Evolutionary conservation across 2,888 invertebrate species (phyloP).

Genomic region (Drosophila pseudotakahashii): DNA sequence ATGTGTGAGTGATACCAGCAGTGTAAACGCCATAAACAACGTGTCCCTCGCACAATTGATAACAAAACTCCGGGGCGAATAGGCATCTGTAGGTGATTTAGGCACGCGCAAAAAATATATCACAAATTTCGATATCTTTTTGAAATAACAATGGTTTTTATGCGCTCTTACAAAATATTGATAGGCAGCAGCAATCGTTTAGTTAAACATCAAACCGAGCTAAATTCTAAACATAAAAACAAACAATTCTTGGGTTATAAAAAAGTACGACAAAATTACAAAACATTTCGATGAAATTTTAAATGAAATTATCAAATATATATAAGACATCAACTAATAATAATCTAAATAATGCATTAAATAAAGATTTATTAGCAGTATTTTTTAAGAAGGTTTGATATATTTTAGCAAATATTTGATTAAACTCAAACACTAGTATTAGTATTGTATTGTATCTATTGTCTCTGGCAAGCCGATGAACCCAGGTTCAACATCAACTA

Average conservation of each 20-base stretch:
- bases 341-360: too few species aligned
- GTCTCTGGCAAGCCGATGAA: background rate
- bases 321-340: too few species aligned
- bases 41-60: slow-evolving; percentile 30
- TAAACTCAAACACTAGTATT: too few species aligned
- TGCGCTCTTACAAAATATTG: background rate
- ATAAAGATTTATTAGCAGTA: too few species aligned
- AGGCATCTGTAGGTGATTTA: slow-evolving; percentile 3
- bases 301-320: too few species aligned
- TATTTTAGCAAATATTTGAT: too few species aligned
- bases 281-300: too few species aligned
- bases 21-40: slow-evolving; percentile 65
- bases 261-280: too few species aligned
- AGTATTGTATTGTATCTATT: too few species aligned
- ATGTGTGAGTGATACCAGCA: slow-evolving; percentile 23
- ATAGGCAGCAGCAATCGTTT: background rate
- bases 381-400: too few species aligned
- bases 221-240: too few species aligned
- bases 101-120: background rate
- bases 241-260: too few species aligned
- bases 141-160: background rate
- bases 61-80: background rate
- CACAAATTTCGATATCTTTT: background rate
- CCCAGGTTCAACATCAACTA: background rate
- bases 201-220: background rate